phyloP scores from a whole-genome alignment of 2,797 vertebrate genomes.

The Pteronotus mesoamericanus region DNA sequence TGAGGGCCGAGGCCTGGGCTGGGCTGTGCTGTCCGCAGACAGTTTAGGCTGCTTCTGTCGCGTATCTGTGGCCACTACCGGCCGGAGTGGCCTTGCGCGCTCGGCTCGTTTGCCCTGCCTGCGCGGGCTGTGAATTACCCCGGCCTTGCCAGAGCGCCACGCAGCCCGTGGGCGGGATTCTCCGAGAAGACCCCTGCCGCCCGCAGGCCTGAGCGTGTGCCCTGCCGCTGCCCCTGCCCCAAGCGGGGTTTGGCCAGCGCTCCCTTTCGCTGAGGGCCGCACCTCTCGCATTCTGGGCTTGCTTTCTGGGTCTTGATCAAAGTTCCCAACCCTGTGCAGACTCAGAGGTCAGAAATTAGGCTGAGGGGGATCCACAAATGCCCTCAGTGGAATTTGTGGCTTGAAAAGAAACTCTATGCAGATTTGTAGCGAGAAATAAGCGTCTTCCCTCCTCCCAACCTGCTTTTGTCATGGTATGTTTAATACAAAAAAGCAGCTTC shows the following conservation, averaged over 20 bases:
- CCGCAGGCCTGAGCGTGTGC: accelerated
- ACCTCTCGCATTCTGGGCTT: background rate
- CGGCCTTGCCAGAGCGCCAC: background rate
- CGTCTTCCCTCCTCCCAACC: background rate
- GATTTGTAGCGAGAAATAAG: background rate
- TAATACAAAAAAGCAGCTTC: no score
- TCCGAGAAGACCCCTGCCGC: background rate
- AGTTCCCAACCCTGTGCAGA: background rate
- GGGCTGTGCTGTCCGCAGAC: no score
- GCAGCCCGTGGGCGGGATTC: background rate
- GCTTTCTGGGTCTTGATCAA: background rate
- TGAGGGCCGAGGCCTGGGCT: background rate
- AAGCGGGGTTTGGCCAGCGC: background rate
- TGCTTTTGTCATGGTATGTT: background rate
- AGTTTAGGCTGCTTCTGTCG: background rate
- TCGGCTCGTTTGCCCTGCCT: background rate
- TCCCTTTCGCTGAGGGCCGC: background rate
- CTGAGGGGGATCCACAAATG: accelerated
- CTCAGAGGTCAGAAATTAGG: background rate
- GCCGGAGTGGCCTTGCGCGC: background rate
- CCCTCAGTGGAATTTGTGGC: background rate
- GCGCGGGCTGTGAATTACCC: background rate
- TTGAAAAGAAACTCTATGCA: background rate
- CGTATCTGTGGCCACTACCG: background rate
- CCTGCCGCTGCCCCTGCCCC: no score